Evolutionary conservation across 2,797 vertebrate genomes (phyloP).

Genomic region (Sylvia borin): DNA sequence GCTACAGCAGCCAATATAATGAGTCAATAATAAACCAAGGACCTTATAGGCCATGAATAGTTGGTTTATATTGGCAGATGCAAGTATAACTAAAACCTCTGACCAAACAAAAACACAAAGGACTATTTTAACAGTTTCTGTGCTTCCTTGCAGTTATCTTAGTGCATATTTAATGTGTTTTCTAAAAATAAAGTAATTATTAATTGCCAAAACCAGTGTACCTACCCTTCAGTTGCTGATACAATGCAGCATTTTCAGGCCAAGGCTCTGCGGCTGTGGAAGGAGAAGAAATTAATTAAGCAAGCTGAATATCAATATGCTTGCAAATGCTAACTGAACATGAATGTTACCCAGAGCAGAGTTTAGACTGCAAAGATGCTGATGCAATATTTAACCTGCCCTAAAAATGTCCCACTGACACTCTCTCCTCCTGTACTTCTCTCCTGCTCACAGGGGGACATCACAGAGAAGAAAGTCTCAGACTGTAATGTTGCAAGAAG

Average conservation of each 20-base stretch:
- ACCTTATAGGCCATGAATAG: constrained; percentile 76
- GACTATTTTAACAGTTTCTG: constrained; percentile 55
- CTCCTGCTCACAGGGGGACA: not conserved
- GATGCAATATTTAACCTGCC: not conserved
- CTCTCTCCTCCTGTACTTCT: not conserved
- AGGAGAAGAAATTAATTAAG: constrained; percentile 65
- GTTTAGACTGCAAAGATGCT: not conserved
- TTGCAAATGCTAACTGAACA: constrained; percentile 42
- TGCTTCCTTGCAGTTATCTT: constrained; percentile 43
- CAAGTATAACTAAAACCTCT: constrained; percentile 71
- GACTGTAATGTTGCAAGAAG: not conserved
- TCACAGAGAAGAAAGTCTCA: not conserved
- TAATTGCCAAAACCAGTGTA: constrained; percentile 56
- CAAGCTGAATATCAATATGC: not conserved
- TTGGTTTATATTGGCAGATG: constrained; percentile 76
- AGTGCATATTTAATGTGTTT: constrained; percentile 53
- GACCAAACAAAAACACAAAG: constrained; percentile 69
- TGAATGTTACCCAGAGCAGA: not conserved
- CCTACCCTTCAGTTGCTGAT: constrained; percentile 92
- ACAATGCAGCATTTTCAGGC: constrained; percentile 93
- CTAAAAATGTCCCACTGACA: constrained; percentile 17
- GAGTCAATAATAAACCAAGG: constrained; percentile 84
- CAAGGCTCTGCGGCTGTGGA: constrained; percentile 86
- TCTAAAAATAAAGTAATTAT: constrained; percentile 63
- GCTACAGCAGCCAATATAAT: constrained; percentile 82